Evolutionary conservation across 2,888 invertebrate species (phyloP).

Genomic region (Epiblema foenella): DNA sequence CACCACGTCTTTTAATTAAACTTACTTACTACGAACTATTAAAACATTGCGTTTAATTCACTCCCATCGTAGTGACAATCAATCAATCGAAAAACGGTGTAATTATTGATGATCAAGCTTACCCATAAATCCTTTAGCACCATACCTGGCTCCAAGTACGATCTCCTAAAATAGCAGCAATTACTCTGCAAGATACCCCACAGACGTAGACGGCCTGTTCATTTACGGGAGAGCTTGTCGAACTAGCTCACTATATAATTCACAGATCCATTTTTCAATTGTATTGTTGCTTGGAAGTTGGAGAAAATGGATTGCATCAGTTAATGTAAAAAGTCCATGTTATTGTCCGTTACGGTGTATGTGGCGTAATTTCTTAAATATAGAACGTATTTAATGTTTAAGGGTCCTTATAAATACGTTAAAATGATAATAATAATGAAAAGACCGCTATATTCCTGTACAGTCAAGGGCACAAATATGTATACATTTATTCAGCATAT

Average conservation of each 20-base stretch:
- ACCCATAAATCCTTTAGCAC: slow-evolving; percentile 1
- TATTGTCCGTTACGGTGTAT: background rate
- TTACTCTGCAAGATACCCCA: slow-evolving; percentile 60
- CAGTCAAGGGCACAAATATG: too few relatives aligned
- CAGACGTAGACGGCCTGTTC: slow-evolving; percentile 62
- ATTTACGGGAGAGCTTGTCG: slow-evolving; percentile 76
- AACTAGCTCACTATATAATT: slow-evolving; percentile 65
- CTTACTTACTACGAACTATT: too few relatives aligned
- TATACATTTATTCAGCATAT: too few relatives aligned
- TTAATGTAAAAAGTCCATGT: slow-evolving; percentile 10
- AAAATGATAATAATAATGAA: too few relatives aligned
- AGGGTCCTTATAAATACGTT: too few relatives aligned
- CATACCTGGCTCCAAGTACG: slow-evolving; percentile 6
- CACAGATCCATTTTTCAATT: slow-evolving; percentile 65
- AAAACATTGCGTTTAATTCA: too few relatives aligned
- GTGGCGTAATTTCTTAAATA: background rate
- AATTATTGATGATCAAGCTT: background rate
- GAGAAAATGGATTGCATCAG: slow-evolving; percentile 38
- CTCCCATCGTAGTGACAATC: background rate
- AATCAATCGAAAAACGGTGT: background rate
- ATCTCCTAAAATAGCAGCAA: slow-evolving; percentile 64
- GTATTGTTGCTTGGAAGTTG: slow-evolving; percentile 53
- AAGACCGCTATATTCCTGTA: too few relatives aligned
- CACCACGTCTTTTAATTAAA: too few relatives aligned
- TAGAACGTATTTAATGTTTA: background rate